Conservation (phyloP, 2,113 vertebrate species). For the Orientallactaga bullata region DNA sequence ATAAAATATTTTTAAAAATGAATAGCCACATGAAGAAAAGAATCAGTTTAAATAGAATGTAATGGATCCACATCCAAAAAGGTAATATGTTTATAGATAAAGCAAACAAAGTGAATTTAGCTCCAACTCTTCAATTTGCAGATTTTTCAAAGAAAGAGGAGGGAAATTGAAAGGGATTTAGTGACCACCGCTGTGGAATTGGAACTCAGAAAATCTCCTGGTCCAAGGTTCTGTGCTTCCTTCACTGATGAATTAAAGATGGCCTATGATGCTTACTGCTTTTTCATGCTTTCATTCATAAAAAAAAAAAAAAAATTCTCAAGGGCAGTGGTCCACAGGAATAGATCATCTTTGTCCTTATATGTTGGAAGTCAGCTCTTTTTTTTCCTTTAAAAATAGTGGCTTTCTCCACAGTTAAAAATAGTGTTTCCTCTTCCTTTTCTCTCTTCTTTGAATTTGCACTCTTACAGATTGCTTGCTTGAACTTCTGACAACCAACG, state of each 20-base stretch:
- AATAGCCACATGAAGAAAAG: not conserved
- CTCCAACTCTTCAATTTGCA: not conserved
- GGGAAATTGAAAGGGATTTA: not conserved
- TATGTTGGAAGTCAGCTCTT: slow-evolving; percentile 58
- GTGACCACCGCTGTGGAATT: not conserved
- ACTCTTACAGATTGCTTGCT: not conserved
- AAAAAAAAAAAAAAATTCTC: not conserved
- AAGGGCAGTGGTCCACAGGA: rapidly evolving
- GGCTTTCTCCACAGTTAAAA: slow-evolving; percentile 68
- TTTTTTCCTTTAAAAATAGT: slow-evolving; percentile 60
- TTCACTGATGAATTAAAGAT: not conserved
- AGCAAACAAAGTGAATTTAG: not conserved
- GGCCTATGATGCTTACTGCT: not conserved
- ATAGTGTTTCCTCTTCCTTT: slow-evolving; percentile 66
- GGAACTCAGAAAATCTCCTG: not conserved
- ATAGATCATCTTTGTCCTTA: not conserved
- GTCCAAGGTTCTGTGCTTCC: not conserved
- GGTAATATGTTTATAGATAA: not conserved
- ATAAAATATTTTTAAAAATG: too few species aligned
- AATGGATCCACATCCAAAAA: not conserved
- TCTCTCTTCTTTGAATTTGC: slow-evolving; percentile 66
- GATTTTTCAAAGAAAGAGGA: not conserved
- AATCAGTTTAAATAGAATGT: not conserved
- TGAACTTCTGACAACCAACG: not conserved
- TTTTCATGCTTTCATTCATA: not conserved